Evolutionary conservation across 2,888 invertebrate genomes (phyloP), one percentile per base, ranked within the genome.

Genomic region (Dasysyrphus tricinctus): DNA sequence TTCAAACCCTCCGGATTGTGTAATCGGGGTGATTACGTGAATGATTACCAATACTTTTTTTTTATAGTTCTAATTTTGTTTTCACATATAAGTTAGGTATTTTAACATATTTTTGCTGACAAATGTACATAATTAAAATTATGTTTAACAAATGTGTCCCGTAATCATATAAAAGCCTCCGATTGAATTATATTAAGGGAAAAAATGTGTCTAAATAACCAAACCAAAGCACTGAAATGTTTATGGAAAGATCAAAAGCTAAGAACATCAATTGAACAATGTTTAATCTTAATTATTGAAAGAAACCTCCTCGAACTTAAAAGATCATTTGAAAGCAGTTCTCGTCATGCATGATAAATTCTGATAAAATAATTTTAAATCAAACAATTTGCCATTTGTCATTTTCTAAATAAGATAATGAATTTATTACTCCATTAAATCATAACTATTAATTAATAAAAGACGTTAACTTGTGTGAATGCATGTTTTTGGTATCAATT

Each of bases 391-490:
- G 9, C 5, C 5, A 24, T 24, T 24, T 24, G 1, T 16, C 5
- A 16, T 11, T 57, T 6, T 56, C n/a, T 42, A 29, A 61, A 61
- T 29, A 14, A 29, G 24, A 2, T 67, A 49, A 67, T 67, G 16
- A 49, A 67, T 67, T 67, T 67, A 67, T 65, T 34, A 34, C 19
- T 14, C 12, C 8, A 47, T 47, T 9, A 59, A 59, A 42, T 32
- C 34, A 34, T 8, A 34, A 9, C n/a, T n/a, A 44, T 9, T 42
- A 42, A 42, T 8, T 37, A 24, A 42, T 2, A 16, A 24, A 24
- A 8, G n/a, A 44, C 6, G 11, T 42, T 29, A n/a, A 9, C 4
- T 11, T n/a, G 2, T 9, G 44, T 12, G 29, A 29, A 32, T n/a
- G 29, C 44, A 1, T 7, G 12, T 29, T 61, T 44, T n/a, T 5